Conservation (phyloP, 2,888 invertebrate genomes). For the Protodeltote pygarga region DNA sequence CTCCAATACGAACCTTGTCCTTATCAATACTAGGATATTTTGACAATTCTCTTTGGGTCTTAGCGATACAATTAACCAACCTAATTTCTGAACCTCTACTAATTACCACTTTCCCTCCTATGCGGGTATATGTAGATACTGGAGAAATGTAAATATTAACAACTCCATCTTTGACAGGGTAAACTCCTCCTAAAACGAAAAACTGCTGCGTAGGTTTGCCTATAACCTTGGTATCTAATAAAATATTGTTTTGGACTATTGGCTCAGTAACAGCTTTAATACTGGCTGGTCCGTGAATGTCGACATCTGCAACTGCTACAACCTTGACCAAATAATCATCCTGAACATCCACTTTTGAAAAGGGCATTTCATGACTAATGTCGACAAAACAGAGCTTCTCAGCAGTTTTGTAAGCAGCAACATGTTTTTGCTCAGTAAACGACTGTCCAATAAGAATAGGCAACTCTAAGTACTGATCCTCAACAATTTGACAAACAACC, state of each 20-base stretch:
- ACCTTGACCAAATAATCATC: background rate
- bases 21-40: background rate
- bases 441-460: background rate
- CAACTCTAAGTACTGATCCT: background rate
- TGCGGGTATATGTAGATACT: too few relatives aligned
- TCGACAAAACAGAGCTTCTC: background rate
- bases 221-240: background rate
- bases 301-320: background rate
- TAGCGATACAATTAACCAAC: background rate
- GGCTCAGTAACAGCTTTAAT: background rate
- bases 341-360: background rate
- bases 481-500: background rate
- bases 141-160: too few relatives aligned
- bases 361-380: background rate
- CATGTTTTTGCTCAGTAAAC: conserved; percentile 1
- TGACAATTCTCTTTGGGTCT: background rate
- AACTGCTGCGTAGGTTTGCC: background rate
- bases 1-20: background rate
- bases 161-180: background rate
- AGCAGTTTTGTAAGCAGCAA: background rate
- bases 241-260: background rate
- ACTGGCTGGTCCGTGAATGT: background rate
- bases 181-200: background rate
- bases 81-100: background rate
- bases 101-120: background rate